phyloP scores from a whole-genome alignment of 2,888 invertebrate genomes.

The Laspeyria flexula region DNA sequence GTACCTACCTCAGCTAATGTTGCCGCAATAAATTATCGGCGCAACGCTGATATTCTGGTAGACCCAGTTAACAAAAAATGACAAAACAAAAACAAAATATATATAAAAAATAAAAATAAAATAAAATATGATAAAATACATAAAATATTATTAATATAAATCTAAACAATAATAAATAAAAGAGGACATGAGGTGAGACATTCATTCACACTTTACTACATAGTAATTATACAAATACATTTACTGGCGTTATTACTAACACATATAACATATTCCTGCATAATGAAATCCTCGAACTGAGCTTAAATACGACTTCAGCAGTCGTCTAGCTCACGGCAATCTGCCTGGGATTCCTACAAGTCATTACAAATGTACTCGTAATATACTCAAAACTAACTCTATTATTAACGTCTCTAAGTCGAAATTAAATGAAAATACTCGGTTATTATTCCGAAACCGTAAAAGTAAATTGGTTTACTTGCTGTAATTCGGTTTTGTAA shows the following conservation, averaged over 20 bases:
- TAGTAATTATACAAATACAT: background rate
- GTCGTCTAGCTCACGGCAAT: background rate
- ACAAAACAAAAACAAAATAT: too few species aligned
- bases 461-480: background rate
- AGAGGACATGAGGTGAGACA: background rate
- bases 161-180: too few species aligned
- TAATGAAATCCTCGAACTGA: constrained; percentile 3
- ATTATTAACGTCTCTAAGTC: background rate
- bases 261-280: background rate
- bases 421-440: background rate
- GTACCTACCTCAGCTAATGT: too few species aligned
- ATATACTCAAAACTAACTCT: background rate
- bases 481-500: background rate
- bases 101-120: too few species aligned
- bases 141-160: too few species aligned
- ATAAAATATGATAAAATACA: too few species aligned
- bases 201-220: background rate
- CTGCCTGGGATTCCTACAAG: background rate
- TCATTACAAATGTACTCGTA: constrained; percentile 1
- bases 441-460: background rate
- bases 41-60: too few species aligned
- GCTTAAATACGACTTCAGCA: background rate
- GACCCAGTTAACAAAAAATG: too few species aligned
- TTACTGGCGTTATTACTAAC: background rate
- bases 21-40: too few species aligned